Percentiles rank a stretch among this genome's conserved stretches.
Conservation (phyloP, 2,113 vertebrate genomes). For the Lepidothrix coronata region DNA sequence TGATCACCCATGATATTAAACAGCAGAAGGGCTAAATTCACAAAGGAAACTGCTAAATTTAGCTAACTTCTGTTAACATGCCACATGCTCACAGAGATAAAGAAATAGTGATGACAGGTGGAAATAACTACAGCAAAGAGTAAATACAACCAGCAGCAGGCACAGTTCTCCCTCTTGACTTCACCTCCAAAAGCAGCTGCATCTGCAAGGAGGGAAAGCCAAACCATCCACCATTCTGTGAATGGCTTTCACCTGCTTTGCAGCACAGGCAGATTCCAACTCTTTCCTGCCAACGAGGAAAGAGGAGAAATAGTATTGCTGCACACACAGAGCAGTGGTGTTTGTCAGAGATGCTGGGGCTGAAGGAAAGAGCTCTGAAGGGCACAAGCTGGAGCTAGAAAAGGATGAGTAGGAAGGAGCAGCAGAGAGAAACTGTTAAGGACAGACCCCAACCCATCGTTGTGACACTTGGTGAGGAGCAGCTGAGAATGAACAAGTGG, state of each 20-base stretch:
- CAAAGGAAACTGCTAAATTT: conserved; percentile 3
- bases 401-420: background rate
- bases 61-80: background rate
- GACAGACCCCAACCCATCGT: background rate
- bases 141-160: conserved; percentile 8
- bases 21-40: background rate
- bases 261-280: background rate
- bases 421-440: background rate
- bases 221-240: background rate
- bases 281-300: background rate
- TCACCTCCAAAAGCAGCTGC: background rate
- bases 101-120: background rate
- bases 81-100: background rate
- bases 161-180: background rate
- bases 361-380: background rate
- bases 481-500: background rate
- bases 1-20: background rate
- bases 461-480: accelerated
- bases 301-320: background rate
- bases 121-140: conserved; percentile 15
- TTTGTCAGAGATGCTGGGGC: background rate
- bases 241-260: background rate
- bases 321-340: no score
- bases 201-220: background rate
- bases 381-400: background rate